Base-by-base conservation (phyloP, 1,140 invertebrate species). In the Lordiphosa clarofinis region DNA sequence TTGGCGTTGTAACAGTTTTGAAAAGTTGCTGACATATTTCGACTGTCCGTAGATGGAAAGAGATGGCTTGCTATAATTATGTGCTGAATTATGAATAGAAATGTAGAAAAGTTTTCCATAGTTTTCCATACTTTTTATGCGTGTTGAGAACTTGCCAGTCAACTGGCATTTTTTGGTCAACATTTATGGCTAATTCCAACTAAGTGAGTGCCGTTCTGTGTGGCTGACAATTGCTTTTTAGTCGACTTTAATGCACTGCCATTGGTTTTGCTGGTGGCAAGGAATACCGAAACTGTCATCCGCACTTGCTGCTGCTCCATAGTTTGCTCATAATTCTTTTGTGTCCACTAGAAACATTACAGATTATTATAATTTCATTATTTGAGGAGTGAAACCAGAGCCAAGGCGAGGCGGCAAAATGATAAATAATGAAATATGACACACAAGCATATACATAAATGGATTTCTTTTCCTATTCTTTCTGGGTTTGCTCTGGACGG, bases 71-170 rank as follows among this genome's bases (percentile, higher is more conserved):
- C 55, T 64, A 76, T 81, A 84, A 81, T 81, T 84, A 81, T 76
- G 72, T 75, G 73, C 57, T 84, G 78, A 78, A 84, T 86, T 84
- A 78, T 78, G 69, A 84, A 84, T 79, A 84, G 78, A 78, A 84
- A 82, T 81, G 72, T 46, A 68, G 48, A 72, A 81, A 81, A 82
- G 67, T 82, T 81, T 75, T 65, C 57, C 13, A 35, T 35, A 36
- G 47, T 49, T 36, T 42, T 33, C 39, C 13, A 76, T 58, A 67
- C 62, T 73, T 73, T 69, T 75, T 72, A 57, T 79, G 53, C 50
- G 66, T 37, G 67, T 44, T 42, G 43, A 58, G 37, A 79, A 61
- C 70, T 78, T 64, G 63, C 49, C 52, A 55, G 61, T 69, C 56
- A 65, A 70, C 56, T 66, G 61, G 66, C 46, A 76, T 62, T 76